Evolutionary conservation across 1,140 invertebrate species (phyloP), one percentile per base, ranked within the genome.

Genomic region (Solen grandis): DNA sequence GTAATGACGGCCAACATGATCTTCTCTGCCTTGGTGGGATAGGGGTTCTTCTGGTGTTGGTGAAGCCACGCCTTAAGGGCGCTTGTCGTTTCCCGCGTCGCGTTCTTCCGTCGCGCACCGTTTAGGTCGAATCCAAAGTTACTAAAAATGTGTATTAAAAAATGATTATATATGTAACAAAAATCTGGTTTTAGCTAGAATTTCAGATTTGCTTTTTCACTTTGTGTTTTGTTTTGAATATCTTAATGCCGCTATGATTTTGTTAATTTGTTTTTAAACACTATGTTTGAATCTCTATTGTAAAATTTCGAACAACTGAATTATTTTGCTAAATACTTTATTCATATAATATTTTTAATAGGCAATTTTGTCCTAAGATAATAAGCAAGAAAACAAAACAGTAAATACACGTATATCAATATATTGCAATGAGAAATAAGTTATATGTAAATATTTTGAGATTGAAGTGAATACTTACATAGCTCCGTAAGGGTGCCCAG

Each of bases 1-100:
- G 98, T 99, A 88, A 99, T 97, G 88, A 99, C 98, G 38, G 98
- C 98, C 87, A 99, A 93, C 97, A 99, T 99, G 81, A 99, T 98
- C 93, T 99, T 99, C 93, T 99, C 98, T 27, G 97, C 98, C 93
- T 99, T 99, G 41, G 98, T 99, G 2, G 98, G 98, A 92, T 99
- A 99, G 0, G 98, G 98, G 93, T 99, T 99, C 93, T 99, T 99
- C 93, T 98, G 97, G 94, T 99, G 98, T 90, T 99, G 97, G 92
- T 98, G 98, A 2, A 99, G 94, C 98, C 98, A 99, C 19, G 97
- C 97, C 92, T 98, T 98, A 19, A 98, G 93, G 4, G 97, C 98
- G 35, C 96, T 96, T 36, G 98, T 99, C 1, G 97, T 97, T 92
- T 99, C 98, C 68, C 97, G 94, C 2, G 98, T 99, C 2, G 97